These are phyloP conservation scores for Myotis yumanensis DNA, from an alignment of 2,113 vertebrate species.

Conservation along the genomic window DNA sequence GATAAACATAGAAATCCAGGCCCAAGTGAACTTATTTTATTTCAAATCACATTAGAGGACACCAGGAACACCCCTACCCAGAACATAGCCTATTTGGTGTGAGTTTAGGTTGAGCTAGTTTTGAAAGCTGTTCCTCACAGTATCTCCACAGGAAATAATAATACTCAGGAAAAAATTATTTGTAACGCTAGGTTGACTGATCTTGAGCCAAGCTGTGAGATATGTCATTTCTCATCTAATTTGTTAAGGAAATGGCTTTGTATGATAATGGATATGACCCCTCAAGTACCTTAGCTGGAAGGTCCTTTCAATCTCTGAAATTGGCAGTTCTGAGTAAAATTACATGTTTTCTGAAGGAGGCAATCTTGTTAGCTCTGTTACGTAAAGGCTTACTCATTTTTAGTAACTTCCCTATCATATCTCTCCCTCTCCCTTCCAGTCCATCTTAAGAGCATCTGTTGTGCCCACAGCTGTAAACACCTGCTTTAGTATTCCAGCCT, in stretches of 20 bases:
- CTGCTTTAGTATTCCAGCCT: background rate
- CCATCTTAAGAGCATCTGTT: background rate
- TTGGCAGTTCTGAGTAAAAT: background rate
- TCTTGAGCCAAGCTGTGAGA: conserved; percentile 5
- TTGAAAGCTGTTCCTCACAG: background rate
- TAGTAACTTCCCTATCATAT: background rate
- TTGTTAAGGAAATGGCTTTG: conserved; percentile 29
- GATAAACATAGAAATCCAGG: background rate
- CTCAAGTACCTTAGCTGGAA: background rate
- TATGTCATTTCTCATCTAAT: background rate
- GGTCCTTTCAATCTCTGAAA: background rate
- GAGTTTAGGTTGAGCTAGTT: background rate
- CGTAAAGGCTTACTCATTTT: background rate
- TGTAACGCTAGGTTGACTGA: background rate
- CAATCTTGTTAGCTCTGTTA: background rate
- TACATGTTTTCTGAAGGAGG: background rate
- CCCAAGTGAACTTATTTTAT: background rate
- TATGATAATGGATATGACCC: background rate
- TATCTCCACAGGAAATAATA: conserved; percentile 1
- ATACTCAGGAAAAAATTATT: background rate
- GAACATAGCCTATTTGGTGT: background rate
- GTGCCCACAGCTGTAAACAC: background rate
- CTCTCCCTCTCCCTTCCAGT: background rate
- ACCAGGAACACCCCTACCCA: background rate
- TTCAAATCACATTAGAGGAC: background rate